Evolutionary conservation across 2,797 vertebrate genomes (phyloP), one percentile per base, ranked within the genome.

Genomic region (Columba guinea): DNA sequence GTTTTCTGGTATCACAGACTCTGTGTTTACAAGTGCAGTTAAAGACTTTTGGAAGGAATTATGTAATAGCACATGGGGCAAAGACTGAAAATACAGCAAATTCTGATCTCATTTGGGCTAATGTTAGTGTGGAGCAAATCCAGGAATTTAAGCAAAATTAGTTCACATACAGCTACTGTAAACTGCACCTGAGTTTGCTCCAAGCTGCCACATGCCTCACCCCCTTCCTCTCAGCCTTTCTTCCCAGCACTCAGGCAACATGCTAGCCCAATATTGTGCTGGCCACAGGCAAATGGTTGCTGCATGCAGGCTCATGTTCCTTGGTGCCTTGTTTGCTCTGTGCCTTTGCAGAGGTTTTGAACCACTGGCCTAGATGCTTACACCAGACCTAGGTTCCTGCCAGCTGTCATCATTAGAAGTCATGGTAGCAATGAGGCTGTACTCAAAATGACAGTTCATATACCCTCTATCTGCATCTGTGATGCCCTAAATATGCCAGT

Each of bases 301-400:
- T 46, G 5, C 6, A 4, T 27, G 32, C 0, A 2, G 11, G 5
- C 48, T 62, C 6, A 10, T n/a, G 5, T 11, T 69, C 13, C 20
- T 32, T 19, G 4, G 24, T 48, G 20, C 16, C 37, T 35, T 1
- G 0, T 67, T 39, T 53, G 20, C 32, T 70, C 34, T 46, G 46
- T 51, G 58, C 23, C 68, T 92, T 67, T 74, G 64, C n/a, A 64
- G 68, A 63, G 14, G 8, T 4, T 76, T 0, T 3, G 34, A 70
- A 32, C 10, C 35, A 63, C 14, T 2, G 5, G 11, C 67, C 51
- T n/a, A 37, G 48, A n/a, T 26, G 24, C 60, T 27, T 59, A 56
- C 15, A 84, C 53, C 13, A 58, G 34, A 32, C 4, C 3, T 22
- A 1, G 1, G 10, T 18, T 87, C 35, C 55, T 82, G 28, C 32